Evolutionary conservation across 2,797 vertebrate genomes (phyloP), one percentile per base, ranked within the genome.

Genomic region (Sandelia bainsii): DNA sequence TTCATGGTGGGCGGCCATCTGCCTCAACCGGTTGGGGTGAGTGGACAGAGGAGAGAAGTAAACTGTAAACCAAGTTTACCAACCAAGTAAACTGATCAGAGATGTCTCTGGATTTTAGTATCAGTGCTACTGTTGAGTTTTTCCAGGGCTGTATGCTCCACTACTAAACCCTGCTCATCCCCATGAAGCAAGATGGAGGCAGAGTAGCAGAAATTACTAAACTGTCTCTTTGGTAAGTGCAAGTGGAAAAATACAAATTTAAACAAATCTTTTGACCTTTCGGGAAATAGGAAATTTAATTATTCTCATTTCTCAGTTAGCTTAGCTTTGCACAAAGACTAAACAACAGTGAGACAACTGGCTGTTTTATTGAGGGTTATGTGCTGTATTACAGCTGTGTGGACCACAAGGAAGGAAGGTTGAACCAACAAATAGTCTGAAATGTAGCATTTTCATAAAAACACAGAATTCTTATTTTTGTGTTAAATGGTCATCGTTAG

Each of bases 161-260:
- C 63, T 57, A 64, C 22, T 37, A 27, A 42, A 63, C 45, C 51
- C 50, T 61, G 57, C 58, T 62, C 37, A 42, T 53, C 56, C 56
- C 0, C 20, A 49, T 53, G 27, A 66, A 75, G 67, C 53, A 56
- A 40, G n/a, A 14, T 69, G 51, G 25, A 44, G 60, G 44, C 42
- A 56, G 4, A 58, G 49, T 22, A 40, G 23, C 20, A 46, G 62
- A 54, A 52, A 69, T 14, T 6, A 29, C 10, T 40, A 72, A 70
- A 16, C 49, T 45, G 40, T 64, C 13, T 42, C 32, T 57, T 22
- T 29, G 32, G 51, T 12, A 34, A 34, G 11, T 10, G 6, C 3
- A 10, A 45, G 34, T 3, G 7, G 14, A 8, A 64, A 50, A 60
- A 57, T 39, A 25, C 11, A 29, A 29, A 29, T 29, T 29, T 29